Evolutionary conservation across 2,888 invertebrate species (phyloP), one percentile per base, ranked within the genome.

Genomic region (Muscina levida): DNA sequence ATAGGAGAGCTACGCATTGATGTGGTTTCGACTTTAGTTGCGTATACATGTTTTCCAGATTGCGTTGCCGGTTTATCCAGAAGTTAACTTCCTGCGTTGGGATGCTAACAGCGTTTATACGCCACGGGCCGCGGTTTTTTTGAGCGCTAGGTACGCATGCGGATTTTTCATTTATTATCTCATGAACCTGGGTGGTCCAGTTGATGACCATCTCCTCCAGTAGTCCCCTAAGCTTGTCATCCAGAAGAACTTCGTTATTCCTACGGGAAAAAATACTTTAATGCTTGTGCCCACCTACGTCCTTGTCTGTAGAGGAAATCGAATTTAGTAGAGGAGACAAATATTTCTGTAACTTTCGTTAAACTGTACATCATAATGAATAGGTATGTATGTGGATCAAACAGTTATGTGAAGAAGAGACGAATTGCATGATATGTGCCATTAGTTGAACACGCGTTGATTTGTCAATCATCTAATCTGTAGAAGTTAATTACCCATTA

Each of bases 141-240:
- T 2, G 77, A 0, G 19, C n/a, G n/a, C n/a, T 44, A 0, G 17
- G 5, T 0, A 56, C 51, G 5, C 85, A 87, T 17, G 87, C 87
- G n/a, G 88, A 87, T 68, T 84, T 83, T 44, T 89, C 88, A 80
- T 85, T 84, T 11, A 90, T 83, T 65, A 89, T 87, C 59, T 88
- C 88, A 82, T 94, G 94, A 72, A 97, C 94, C 90, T 96, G 95
- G 48, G 93, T 92, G 5, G 95, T 94, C 98, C 98, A 98, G 88
- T 96, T 97, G 84, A 97, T 96, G 17, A 97, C 93, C 71, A 95
- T 94, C 66, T 95, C 95, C 90, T 98, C 98, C 71, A 97, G 94
- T 71, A 95, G 93, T 71, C 95, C 94, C 87, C 86, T 87, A 77
- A 90, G 87, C 74, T 89, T 88, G 0, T 84, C 70, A 22, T 88